Evolutionary conservation across 2,888 invertebrate species (phyloP).

Genomic region (Gisinianus flammeolus): DNA sequence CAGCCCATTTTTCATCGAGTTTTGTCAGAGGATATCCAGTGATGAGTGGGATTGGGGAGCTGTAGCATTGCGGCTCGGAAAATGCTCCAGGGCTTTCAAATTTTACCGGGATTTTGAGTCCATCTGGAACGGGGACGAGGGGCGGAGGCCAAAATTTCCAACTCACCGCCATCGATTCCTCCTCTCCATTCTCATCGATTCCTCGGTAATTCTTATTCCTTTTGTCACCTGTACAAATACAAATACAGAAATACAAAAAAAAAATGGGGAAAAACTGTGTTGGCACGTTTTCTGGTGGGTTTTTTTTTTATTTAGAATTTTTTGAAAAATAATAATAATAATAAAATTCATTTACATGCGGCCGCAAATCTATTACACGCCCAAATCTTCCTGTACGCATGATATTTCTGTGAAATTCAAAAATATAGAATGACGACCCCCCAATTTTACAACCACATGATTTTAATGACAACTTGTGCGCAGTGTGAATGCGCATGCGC

Average conservation of each 20-base stretch:
- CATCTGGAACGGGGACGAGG: conserved; percentile 26
- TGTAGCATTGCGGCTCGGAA: background rate
- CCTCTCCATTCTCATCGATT: background rate
- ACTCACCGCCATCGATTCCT: background rate
- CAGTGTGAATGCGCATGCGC: too few species aligned
- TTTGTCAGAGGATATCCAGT: background rate
- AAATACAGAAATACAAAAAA: background rate
- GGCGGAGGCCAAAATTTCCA: conserved; percentile 33
- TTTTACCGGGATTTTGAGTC: conserved; percentile 27
- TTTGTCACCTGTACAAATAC: background rate
- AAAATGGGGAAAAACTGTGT: background rate
- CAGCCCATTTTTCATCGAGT: too few species aligned
- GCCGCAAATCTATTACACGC: conserved; percentile 6
- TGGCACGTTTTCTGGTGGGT: background rate
- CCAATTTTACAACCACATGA: too few species aligned
- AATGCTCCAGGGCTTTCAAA: background rate
- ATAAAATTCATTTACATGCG: conserved; percentile 1
- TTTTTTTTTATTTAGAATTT: background rate
- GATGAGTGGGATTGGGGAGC: background rate
- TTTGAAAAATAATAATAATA: background rate
- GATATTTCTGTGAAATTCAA: conserved; percentile 14
- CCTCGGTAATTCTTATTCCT: too few species aligned
- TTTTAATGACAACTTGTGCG: too few species aligned
- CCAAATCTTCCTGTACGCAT: conserved; percentile 24
- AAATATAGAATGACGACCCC: too few species aligned